Percentiles rank a stretch among this genome's conserved stretches.
phyloP scores from a whole-genome alignment of 1,140 invertebrate genomes.

The Bilobella aurantiaca region DNA sequence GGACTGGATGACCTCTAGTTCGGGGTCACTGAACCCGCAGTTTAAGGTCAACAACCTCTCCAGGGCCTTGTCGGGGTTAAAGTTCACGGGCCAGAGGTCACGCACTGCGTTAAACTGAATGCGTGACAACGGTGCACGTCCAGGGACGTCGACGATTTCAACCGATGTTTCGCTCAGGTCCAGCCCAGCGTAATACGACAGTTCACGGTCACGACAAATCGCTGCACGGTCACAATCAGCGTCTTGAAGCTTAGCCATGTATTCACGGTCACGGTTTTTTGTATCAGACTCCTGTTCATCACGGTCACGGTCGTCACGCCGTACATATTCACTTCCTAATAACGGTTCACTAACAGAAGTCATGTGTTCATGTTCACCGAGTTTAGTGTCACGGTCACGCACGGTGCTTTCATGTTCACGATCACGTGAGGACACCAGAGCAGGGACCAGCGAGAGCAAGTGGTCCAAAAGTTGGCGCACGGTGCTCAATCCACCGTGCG shows the following conservation, averaged over 20 bases:
- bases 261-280: background rate
- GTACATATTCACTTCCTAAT: no score
- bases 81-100: conserved; percentile 70
- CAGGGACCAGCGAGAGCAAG: no score
- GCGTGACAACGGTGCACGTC: conserved; percentile 50
- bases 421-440: no score
- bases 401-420: no score
- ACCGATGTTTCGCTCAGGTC: conserved; percentile 42
- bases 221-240: no score
- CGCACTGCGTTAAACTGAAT: conserved; percentile 54
- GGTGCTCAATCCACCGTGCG: no score
- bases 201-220: no score
- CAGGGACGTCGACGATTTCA: conserved; percentile 50
- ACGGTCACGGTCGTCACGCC: no score
- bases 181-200: conserved; percentile 41
- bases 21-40: conserved; percentile 49
- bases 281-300: background rate
- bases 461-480: no score
- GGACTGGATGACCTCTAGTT: conserved; percentile 47
- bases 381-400: background rate
- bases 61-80: conserved; percentile 61
- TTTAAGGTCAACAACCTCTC: conserved; percentile 45
- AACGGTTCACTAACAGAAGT: no score
- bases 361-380: background rate
- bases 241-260: background rate